Evolutionary conservation across 2,113 vertebrate species (phyloP).

Genomic region (Bos indicus): DNA sequence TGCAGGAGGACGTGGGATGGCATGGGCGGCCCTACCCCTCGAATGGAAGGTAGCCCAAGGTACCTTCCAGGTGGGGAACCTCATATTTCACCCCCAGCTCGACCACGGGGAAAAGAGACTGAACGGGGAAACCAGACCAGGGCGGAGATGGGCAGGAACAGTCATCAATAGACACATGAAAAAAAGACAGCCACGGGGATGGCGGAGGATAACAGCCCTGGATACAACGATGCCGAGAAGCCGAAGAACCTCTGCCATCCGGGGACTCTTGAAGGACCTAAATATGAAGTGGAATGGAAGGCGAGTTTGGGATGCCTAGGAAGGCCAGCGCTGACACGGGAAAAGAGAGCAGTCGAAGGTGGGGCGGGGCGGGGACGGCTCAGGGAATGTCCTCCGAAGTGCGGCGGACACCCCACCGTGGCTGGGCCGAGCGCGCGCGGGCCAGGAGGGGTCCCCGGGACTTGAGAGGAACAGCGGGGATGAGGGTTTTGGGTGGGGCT

Average conservation of each 20-base stretch:
- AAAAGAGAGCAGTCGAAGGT: background rate
- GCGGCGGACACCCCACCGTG: rapidly evolving
- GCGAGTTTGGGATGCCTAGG: background rate
- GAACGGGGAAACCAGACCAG: background rate
- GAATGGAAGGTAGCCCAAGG: background rate
- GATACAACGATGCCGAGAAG: background rate
- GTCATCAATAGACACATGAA: rapidly evolving
- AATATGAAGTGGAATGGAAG: background rate
- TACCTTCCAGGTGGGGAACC: background rate
- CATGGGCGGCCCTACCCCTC: background rate
- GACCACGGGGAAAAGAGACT: rapidly evolving
- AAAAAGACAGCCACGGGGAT: background rate
- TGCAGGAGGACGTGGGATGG: background rate
- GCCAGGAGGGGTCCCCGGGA: background rate
- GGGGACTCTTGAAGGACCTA: background rate
- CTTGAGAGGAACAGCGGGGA: background rate
- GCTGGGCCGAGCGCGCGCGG: rapidly evolving
- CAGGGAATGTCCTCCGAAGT: background rate
- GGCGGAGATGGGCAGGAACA: no score
- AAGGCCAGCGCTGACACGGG: background rate
- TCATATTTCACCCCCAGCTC: background rate
- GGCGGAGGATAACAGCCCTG: background rate
- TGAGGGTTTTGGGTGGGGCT: no score
- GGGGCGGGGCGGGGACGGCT: no score
- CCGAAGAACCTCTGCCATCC: rapidly evolving